Conservation (phyloP, 2,113 vertebrate species). For the Ancistrus triradiatus region DNA sequence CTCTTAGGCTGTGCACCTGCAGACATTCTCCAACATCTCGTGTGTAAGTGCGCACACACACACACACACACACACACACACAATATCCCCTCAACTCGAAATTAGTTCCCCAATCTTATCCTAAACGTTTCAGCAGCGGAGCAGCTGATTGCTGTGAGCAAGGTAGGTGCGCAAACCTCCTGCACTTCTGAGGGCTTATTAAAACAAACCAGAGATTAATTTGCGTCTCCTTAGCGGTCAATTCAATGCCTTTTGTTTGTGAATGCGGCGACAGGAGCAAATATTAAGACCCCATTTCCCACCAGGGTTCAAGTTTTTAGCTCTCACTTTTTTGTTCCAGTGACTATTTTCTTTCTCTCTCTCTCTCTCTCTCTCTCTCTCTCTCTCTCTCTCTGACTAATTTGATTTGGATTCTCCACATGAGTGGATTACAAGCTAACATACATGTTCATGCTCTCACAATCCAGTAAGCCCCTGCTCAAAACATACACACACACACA, state of each 20-base stretch:
- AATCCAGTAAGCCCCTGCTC: conserved; percentile 22
- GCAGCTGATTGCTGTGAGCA: conserved; percentile 42
- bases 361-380: background rate
- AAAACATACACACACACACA: conserved; percentile 32
- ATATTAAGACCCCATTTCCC: too few relatives aligned
- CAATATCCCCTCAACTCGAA: conserved; percentile 27
- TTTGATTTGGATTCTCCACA: conserved; percentile 43
- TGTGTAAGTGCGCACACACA: background rate
- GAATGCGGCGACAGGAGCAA: background rate
- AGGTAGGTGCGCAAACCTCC: conserved; percentile 11
- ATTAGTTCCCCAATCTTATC: conserved; percentile 44
- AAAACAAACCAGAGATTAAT: conserved; percentile 45
- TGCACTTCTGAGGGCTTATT: conserved; percentile 35
- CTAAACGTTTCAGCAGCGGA: conserved; percentile 36
- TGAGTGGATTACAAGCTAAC: conserved; percentile 53
- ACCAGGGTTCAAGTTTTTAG: too few relatives aligned
- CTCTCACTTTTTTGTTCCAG: conserved; percentile 3
- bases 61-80: conserved; percentile 6
- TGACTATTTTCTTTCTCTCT: conserved; percentile 2
- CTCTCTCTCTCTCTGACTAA: conserved; percentile 27
- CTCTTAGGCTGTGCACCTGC: conserved; percentile 42
- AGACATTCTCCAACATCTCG: conserved; percentile 25
- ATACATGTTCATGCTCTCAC: conserved; percentile 42
- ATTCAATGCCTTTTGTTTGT: conserved; percentile 40
- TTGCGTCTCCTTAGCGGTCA: conserved; percentile 33